phyloP scores from a whole-genome alignment of 1,140 invertebrate species.

The Sipha flava region DNA sequence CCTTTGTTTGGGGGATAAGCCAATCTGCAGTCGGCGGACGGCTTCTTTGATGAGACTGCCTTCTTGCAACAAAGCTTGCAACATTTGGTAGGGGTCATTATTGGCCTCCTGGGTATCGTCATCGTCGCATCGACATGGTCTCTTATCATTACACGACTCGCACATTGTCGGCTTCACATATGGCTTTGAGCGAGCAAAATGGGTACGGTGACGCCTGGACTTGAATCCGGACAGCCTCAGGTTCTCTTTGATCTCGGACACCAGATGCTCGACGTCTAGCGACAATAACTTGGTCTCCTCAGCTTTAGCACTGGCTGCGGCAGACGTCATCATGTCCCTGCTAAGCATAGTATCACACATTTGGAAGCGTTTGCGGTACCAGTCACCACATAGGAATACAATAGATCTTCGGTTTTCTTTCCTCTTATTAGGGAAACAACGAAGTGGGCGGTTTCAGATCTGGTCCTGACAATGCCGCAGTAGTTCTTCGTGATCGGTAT shows the following conservation, averaged over 20 bases:
- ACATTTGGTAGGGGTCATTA: conserved; percentile 58
- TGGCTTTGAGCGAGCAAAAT: conserved; percentile 50
- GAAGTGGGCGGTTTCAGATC: too few species aligned
- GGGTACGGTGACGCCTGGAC: conserved; percentile 41
- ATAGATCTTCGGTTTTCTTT: too few species aligned
- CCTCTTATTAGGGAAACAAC: too few species aligned
- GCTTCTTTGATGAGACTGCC: conserved; percentile 63
- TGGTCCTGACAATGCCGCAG: background rate
- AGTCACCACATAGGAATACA: background rate
- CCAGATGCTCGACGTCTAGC: conserved; percentile 56
- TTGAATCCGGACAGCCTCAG: conserved; percentile 50
- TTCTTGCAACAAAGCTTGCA: conserved; percentile 55
- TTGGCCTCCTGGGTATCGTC: conserved; percentile 37
- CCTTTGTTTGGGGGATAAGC: conserved; percentile 46
- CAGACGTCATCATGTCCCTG: conserved; percentile 13
- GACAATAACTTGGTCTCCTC: conserved; percentile 44
- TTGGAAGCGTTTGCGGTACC: background rate
- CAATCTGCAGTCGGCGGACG: conserved; percentile 54
- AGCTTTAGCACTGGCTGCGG: conserved; percentile 41
- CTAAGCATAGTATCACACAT: conserved; percentile 29
- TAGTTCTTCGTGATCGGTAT: background rate
- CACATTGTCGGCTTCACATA: conserved; percentile 49
- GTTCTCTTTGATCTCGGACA: conserved; percentile 62
- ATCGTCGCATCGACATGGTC: conserved; percentile 37
- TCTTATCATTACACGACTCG: background rate